A percentile compares a stretch with the other conserved stretches of the same genome.
These are phyloP conservation scores for Synanthedon tipuliformis DNA, from an alignment of 2,888 invertebrate species.

Conservation along the genomic window DNA sequence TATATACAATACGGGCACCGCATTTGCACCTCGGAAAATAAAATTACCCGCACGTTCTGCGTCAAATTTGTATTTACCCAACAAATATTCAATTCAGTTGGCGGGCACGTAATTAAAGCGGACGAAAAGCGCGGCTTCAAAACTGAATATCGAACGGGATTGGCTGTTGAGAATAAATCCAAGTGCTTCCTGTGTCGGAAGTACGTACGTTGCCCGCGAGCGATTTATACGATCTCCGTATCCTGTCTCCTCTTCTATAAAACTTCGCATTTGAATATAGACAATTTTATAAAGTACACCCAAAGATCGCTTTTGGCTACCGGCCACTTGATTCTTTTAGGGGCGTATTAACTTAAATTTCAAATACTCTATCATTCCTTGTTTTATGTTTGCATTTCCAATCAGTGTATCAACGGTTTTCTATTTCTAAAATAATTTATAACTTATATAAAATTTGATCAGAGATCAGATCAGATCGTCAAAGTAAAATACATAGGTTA, in stretches of 20 bases:
- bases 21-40: neutral
- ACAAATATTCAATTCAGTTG: conserved; percentile 3
- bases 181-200: conserved; percentile 7
- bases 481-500: too few relatives aligned
- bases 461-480: too few relatives aligned
- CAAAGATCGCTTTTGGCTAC: too few relatives aligned
- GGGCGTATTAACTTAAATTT: too few relatives aligned
- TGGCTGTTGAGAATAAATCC: conserved; percentile 7
- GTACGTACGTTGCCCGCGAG: conserved; percentile 1
- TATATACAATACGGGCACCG: neutral
- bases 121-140: conserved; percentile 3
- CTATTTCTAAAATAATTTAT: too few relatives aligned
- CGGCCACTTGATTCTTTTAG: too few relatives aligned
- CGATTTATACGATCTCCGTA: conserved; percentile 1
- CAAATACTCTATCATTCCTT: too few relatives aligned
- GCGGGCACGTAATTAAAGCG: conserved; percentile 3
- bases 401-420: too few relatives aligned
- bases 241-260: neutral
- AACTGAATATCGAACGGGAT: conserved; percentile 2
- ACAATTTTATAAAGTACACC: too few relatives aligned
- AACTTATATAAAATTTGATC: too few relatives aligned
- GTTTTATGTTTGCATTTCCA: too few relatives aligned
- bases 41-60: neutral
- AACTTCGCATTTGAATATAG: too few relatives aligned
- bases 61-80: neutral